A percentile compares a stretch with the other conserved stretches of the same genome.
These are phyloP conservation scores for Notospermus geniculatus DNA, from an alignment of 1,140 invertebrate species.

Conservation along the genomic window DNA sequence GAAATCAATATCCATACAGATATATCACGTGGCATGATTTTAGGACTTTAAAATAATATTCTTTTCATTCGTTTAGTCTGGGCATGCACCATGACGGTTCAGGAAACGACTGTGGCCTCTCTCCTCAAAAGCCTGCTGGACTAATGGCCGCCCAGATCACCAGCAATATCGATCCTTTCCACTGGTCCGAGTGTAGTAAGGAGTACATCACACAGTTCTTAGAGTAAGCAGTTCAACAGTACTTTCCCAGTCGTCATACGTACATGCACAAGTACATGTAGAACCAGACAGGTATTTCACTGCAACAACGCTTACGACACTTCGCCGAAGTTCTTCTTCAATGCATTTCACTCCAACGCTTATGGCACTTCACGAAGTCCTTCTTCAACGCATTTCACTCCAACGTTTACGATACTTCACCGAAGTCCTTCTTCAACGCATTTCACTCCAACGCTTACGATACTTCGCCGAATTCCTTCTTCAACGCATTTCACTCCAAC, in stretches of 20 bases:
- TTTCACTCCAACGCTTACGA: neutral
- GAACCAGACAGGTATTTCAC: too few relatives aligned
- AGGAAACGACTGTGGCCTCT: constrained; percentile 71
- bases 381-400: too few relatives aligned
- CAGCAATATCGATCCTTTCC: constrained; percentile 82
- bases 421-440: too few relatives aligned
- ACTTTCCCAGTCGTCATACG: too few relatives aligned
- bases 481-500: neutral
- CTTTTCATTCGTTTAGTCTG: constrained; percentile 64
- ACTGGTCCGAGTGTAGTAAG: constrained; percentile 84
- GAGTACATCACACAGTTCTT: constrained; percentile 62
- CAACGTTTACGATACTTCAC: too few relatives aligned
- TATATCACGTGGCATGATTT: neutral
- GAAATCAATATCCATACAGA: neutral
- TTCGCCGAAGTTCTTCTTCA: too few relatives aligned
- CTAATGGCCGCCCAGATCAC: constrained; percentile 69
- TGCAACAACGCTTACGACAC: too few relatives aligned
- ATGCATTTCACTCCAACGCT: neutral
- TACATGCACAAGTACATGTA: too few relatives aligned
- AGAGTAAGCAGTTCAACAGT: constrained; percentile 47
- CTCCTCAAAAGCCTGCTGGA: constrained; percentile 55
- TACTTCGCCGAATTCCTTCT: neutral
- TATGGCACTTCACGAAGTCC: too few relatives aligned
- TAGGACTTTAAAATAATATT: neutral
- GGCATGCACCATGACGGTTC: constrained; percentile 88